These are phyloP conservation scores for Mirza zaza DNA, from an alignment of 2,113 vertebrate genomes.

Conservation along the genomic window DNA sequence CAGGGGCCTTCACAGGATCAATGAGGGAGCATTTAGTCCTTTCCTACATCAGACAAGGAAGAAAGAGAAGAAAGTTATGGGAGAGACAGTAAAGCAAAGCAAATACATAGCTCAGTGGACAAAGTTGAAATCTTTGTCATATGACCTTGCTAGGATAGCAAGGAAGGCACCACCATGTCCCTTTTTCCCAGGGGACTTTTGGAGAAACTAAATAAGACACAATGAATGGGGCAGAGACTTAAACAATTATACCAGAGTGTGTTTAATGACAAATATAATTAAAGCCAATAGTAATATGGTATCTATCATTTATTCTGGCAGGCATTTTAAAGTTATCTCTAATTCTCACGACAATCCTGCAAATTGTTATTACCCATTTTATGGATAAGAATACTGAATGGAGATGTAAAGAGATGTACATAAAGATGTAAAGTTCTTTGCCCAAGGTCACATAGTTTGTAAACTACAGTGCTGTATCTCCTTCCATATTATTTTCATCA, in stretches of 20 bases:
- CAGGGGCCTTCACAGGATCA: conserved; percentile 72
- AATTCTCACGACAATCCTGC: neutral
- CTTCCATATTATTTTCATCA: neutral
- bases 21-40: conserved; percentile 1
- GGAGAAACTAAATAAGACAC: conserved; percentile 29
- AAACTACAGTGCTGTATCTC: neutral
- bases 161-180: conserved; percentile 41
- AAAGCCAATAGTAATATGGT: neutral
- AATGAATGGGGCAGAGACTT: neutral
- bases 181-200: conserved; percentile 65
- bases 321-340: neutral
- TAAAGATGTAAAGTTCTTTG: neutral
- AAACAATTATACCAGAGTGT: neutral
- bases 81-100: neutral
- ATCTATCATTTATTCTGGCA: neutral
- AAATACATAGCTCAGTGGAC: neutral
- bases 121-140: neutral
- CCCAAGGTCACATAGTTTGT: neutral
- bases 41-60: neutral
- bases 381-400: neutral
- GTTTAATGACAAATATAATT: neutral
- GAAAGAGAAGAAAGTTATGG: conserved; percentile 62
- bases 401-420: neutral
- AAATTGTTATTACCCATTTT: neutral
- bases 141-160: neutral